Evolutionary conservation across 2,888 invertebrate genomes (phyloP).

Genomic region (Parnassius orleans): DNA sequence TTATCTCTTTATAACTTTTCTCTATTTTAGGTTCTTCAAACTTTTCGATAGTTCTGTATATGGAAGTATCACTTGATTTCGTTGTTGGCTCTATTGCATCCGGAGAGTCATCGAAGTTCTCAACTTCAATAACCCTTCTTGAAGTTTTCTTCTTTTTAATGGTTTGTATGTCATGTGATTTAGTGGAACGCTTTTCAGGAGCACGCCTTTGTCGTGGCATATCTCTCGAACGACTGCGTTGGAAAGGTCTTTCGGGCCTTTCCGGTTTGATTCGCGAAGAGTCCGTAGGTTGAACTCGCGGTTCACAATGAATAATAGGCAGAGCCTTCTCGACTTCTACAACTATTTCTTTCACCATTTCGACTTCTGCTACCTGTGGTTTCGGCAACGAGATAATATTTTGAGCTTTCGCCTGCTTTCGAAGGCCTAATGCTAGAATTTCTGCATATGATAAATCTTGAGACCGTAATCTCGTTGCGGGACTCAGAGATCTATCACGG

Average conservation of each 20-base stretch:
- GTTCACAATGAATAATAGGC: constrained; percentile 41
- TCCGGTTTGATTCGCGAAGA: constrained; percentile 35
- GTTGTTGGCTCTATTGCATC: constrained; percentile 31
- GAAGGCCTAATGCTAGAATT: constrained; percentile 85
- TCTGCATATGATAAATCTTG: constrained; percentile 87
- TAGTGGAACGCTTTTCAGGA: constrained; percentile 63
- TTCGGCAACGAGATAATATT: constrained; percentile 54
- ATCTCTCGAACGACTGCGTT: constrained; percentile 65
- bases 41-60: background rate
- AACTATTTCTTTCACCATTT: constrained; percentile 59
- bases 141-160: constrained; percentile 63
- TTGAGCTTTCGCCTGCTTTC: constrained; percentile 52
- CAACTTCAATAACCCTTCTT: constrained; percentile 67
- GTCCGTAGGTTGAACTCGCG: constrained; percentile 36
- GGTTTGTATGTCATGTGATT: constrained; percentile 55
- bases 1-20: constrained; percentile 38
- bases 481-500: constrained; percentile 51
- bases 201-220: constrained; percentile 64
- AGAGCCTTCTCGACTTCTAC: constrained; percentile 55
- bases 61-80: background rate
- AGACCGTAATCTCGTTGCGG: constrained; percentile 56
- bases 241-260: constrained; percentile 41
- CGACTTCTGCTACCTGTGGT: constrained; percentile 65
- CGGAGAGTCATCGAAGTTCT: constrained; percentile 62
- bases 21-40: constrained; percentile 29